These are phyloP conservation scores for Cichlasoma orientale DNA, from an alignment of 2,797 vertebrate genomes.

Conservation along the genomic window DNA sequence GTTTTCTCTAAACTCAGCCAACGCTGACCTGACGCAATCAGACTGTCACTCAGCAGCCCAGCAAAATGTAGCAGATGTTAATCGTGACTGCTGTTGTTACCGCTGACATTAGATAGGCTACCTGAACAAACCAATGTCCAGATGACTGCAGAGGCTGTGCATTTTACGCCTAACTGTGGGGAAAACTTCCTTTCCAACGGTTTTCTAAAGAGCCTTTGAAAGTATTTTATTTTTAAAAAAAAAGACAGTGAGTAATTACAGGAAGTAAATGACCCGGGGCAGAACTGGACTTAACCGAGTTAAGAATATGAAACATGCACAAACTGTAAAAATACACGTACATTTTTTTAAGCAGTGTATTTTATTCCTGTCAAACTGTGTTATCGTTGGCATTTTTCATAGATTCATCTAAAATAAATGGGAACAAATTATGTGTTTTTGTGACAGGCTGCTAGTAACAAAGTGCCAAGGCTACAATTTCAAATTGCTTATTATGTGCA, in stretches of 20 bases:
- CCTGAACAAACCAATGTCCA: slow-evolving; percentile 38
- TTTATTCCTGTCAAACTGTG: background rate
- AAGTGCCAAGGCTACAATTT: background rate
- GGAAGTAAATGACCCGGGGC: background rate
- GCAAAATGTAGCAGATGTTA: slow-evolving; percentile 50
- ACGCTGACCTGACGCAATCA: slow-evolving; percentile 35
- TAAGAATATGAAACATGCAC: background rate
- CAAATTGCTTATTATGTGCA: background rate
- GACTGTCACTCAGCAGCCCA: slow-evolving; percentile 38
- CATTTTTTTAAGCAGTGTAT: too few relatives aligned
- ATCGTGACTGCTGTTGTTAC: slow-evolving; percentile 27
- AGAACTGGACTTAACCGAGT: background rate
- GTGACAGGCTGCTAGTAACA: background rate
- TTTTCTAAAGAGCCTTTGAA: slow-evolving; percentile 1
- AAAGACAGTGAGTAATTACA: background rate
- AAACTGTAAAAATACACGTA: background rate
- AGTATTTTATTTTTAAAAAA: background rate
- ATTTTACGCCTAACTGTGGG: slow-evolving; percentile 16
- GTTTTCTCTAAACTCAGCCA: slow-evolving; percentile 22
- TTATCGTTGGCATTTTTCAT: background rate
- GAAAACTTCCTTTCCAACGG: slow-evolving; percentile 20
- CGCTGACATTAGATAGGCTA: slow-evolving; percentile 44
- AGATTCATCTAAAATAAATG: background rate
- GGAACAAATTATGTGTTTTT: background rate
- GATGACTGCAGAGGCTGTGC: slow-evolving; percentile 21